Percentiles rank a stretch among this genome's conserved stretches.
phyloP scores from a whole-genome alignment of 2,888 invertebrate species.

The Metopia argyrocephala region DNA sequence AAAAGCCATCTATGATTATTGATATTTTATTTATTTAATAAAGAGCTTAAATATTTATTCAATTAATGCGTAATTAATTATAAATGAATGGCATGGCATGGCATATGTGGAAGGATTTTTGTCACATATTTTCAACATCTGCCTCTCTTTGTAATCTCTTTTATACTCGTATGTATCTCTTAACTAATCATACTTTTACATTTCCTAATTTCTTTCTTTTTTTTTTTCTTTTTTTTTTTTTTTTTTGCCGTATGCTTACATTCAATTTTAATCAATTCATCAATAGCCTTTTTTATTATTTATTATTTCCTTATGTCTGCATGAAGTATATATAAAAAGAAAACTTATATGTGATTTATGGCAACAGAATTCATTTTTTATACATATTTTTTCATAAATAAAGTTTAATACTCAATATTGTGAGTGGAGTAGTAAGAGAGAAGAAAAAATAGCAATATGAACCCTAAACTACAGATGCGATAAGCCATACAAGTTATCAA shows the following conservation, averaged over 20 bases:
- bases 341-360: neutral
- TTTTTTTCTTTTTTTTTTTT: too few relatives aligned
- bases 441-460: neutral
- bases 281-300: neutral
- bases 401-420: neutral
- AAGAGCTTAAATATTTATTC: neutral
- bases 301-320: neutral
- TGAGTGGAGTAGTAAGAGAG: neutral
- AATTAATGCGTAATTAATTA: neutral
- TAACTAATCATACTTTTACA: neutral
- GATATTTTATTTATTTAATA: neutral
- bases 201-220: too few relatives aligned
- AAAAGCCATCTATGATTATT: neutral
- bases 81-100: neutral
- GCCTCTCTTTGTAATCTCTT: neutral
- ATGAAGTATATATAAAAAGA: neutral
- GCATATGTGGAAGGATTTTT: neutral
- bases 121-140: neutral
- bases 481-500: neutral
- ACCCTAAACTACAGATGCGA: neutral
- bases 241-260: too few relatives aligned
- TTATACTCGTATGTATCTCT: neutral
- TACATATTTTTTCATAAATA: neutral
- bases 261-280: neutral
- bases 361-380: neutral